Evolutionary conservation across 2,113 vertebrate genomes (phyloP).

Genomic region (Crypturellus undulatus): DNA sequence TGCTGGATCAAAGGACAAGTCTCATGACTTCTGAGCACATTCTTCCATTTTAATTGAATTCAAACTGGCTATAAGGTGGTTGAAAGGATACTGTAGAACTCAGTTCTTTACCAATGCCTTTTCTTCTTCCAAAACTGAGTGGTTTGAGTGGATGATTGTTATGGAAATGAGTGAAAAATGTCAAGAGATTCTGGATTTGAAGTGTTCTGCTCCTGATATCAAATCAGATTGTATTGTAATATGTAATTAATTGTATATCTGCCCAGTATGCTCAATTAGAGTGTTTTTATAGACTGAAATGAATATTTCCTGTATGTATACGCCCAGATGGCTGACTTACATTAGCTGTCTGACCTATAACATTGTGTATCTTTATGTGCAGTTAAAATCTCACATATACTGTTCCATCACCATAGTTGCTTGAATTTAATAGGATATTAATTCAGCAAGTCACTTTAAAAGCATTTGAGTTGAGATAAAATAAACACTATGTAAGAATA

Average conservation of each 20-base stretch:
- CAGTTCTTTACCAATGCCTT: not conserved
- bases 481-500: conserved; percentile 12
- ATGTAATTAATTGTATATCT: conserved; percentile 48
- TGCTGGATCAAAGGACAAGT: conserved; percentile 6
- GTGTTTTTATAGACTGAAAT: conserved; percentile 35
- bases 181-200: not conserved
- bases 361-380: conserved; percentile 1
- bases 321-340: not conserved
- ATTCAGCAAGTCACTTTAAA: conserved; percentile 43
- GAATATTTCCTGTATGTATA: conserved; percentile 25
- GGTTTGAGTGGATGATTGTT: conserved; percentile 45
- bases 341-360: not conserved
- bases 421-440: conserved; percentile 31
- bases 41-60: conserved; percentile 36
- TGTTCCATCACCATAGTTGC: not conserved
- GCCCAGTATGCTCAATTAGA: conserved; percentile 36
- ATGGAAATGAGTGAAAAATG: conserved; percentile 51
- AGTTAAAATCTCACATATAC: conserved; percentile 4
- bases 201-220: conserved; percentile 26
- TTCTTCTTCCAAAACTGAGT: conserved; percentile 13
- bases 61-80: not conserved
- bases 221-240: conserved; percentile 30
- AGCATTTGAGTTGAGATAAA: conserved; percentile 33
- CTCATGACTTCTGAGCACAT: not conserved
- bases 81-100: conserved; percentile 11